Conservation (phyloP, 2,888 invertebrate species). For the Drosophila eohydei region DNA sequence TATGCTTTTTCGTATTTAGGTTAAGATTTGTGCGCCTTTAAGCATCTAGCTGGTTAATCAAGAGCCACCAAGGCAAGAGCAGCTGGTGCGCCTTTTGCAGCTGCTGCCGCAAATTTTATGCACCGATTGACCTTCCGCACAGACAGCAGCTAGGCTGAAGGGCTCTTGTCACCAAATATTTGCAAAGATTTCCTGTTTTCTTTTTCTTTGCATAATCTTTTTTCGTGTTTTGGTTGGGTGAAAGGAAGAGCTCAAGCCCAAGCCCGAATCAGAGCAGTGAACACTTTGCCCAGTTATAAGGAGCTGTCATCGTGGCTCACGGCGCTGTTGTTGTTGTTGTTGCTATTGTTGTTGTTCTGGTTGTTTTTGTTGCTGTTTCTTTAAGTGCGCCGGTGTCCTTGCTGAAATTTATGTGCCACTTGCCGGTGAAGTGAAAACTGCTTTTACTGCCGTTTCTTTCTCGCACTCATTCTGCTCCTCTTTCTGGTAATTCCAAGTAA, state of each 20-base stretch:
- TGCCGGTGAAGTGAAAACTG: slow-evolving; percentile 74
- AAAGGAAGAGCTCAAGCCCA: slow-evolving; percentile 3
- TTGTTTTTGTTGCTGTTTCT: slow-evolving; percentile 8
- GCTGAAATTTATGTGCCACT: slow-evolving; percentile 77
- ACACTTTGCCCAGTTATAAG: slow-evolving; percentile 65
- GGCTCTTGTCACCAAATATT: slow-evolving; percentile 60
- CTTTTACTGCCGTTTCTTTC: slow-evolving; percentile 33
- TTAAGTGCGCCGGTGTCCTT: slow-evolving; percentile 64
- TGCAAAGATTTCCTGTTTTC: slow-evolving; percentile 43
- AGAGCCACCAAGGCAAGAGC: slow-evolving; percentile 11
- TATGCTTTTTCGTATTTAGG: slow-evolving; percentile 22
- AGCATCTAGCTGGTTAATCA: slow-evolving; percentile 11
- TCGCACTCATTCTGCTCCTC: slow-evolving; percentile 1
- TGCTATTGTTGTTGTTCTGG: too few species aligned
- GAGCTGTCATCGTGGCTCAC: slow-evolving; percentile 43
- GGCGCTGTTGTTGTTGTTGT: background rate
- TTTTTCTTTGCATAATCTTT: background rate
- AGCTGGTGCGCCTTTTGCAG: slow-evolving; percentile 31
- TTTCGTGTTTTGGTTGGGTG: background rate
- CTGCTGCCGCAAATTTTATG: slow-evolving; percentile 49
- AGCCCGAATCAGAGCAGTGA: slow-evolving; percentile 41
- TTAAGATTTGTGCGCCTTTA: slow-evolving; percentile 20
- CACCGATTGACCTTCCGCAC: slow-evolving; percentile 55
- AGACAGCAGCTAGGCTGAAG: slow-evolving; percentile 35
- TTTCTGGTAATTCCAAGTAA: slow-evolving; percentile 28